phyloP scores from a whole-genome alignment of 2,888 invertebrate genomes.

The Drosophila prolongata region DNA sequence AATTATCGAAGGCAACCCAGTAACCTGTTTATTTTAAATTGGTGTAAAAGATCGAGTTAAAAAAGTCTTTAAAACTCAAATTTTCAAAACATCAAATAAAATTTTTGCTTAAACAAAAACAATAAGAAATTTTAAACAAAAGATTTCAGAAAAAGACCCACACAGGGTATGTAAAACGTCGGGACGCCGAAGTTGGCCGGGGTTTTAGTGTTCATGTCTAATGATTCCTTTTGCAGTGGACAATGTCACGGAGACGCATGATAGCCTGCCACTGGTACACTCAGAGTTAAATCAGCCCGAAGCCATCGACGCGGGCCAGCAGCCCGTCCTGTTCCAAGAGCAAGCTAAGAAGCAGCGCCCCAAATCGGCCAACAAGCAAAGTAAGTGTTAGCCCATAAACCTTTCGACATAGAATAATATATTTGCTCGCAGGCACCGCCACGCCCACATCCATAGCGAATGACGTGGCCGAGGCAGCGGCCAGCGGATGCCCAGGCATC shows the following conservation, averaged over 20 bases:
- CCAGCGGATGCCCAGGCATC: slow-evolving; percentile 38
- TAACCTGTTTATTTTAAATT: neutral
- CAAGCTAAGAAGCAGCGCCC: slow-evolving; percentile 56
- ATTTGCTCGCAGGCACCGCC: slow-evolving; percentile 54
- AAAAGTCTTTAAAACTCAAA: neutral
- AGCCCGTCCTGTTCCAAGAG: slow-evolving; percentile 56
- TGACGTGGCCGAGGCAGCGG: slow-evolving; percentile 66
- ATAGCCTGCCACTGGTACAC: slow-evolving; percentile 29
- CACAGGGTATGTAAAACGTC: slow-evolving; percentile 13
- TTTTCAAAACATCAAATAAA: neutral
- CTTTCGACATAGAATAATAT: neutral
- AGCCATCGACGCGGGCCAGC: slow-evolving; percentile 15
- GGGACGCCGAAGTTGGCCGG: slow-evolving; percentile 5
- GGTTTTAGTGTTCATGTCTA: neutral
- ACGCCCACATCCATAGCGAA: slow-evolving; percentile 71
- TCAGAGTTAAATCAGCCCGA: slow-evolving; percentile 22
- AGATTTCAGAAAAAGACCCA: neutral
- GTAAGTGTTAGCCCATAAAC: slow-evolving; percentile 29
- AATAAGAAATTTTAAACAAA: neutral
- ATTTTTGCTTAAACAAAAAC: neutral
- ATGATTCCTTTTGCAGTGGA: slow-evolving; percentile 52
- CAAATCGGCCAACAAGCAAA: slow-evolving; percentile 72
- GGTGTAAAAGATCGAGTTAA: neutral
- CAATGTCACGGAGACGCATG: slow-evolving; percentile 50
- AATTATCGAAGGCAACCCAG: neutral